Conservation (phyloP, 2,797 vertebrate species). For the Tarsius wallacei region DNA sequence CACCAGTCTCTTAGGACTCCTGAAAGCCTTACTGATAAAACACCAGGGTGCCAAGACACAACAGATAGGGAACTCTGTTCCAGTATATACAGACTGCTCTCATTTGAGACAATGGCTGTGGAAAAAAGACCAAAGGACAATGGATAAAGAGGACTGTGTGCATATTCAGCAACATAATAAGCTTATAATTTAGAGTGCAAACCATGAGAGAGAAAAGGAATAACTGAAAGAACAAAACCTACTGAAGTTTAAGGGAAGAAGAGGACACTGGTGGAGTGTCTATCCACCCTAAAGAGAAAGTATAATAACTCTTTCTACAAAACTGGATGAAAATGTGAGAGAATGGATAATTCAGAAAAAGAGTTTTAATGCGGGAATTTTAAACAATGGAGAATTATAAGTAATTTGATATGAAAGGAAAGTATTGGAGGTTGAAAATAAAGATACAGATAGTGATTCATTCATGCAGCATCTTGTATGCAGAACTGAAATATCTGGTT, state of each 20-base stretch:
- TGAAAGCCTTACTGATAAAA: neutral
- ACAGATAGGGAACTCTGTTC: accelerated
- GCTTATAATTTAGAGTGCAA: too few relatives aligned
- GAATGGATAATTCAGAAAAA: neutral
- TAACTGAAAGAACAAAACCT: neutral
- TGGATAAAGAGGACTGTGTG: neutral
- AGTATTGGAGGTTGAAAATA: neutral
- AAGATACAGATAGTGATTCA: neutral
- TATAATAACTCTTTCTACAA: neutral
- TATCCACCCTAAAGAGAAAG: neutral
- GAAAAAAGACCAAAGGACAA: neutral
- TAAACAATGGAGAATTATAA: neutral
- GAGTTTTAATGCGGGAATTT: neutral
- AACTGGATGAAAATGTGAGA: neutral
- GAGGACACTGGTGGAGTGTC: too few relatives aligned
- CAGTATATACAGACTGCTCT: neutral
- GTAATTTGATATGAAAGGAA: neutral
- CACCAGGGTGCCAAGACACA: neutral
- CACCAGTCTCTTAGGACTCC: neutral
- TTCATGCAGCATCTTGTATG: neutral
- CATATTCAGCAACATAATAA: neutral
- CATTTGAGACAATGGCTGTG: neutral
- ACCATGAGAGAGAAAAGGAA: neutral
- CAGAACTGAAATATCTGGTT: neutral
- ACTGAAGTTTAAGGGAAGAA: neutral